Percentiles rank a stretch among this genome's conserved stretches.
These are phyloP conservation scores for Leucoraja erinaceus DNA, from an alignment of 2,113 vertebrate species.

Conservation along the genomic window DNA sequence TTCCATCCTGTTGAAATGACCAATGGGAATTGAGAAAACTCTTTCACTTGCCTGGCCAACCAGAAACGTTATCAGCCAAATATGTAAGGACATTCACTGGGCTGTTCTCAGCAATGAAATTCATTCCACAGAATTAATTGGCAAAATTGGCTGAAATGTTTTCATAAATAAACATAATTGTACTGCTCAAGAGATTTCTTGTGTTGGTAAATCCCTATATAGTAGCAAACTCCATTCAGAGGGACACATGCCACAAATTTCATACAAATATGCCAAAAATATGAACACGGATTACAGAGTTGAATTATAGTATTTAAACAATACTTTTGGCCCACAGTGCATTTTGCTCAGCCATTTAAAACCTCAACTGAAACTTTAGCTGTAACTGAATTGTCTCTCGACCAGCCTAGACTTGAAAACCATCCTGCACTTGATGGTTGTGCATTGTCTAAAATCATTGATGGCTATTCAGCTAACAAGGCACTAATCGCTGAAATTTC, in stretches of 20 bases:
- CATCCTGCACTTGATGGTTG: background rate
- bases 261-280: constrained; percentile 16
- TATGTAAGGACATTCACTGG: background rate
- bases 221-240: background rate
- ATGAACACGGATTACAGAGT: constrained; percentile 18
- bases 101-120: constrained; percentile 6
- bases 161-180: constrained; percentile 13
- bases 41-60: constrained; percentile 13
- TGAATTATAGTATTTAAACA: constrained; percentile 24
- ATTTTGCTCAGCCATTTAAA: background rate
- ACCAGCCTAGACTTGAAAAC: background rate
- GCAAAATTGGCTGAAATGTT: background rate
- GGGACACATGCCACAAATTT: constrained; percentile 19
- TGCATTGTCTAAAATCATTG: background rate
- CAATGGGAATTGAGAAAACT: background rate
- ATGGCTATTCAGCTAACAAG: no score
- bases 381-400: constrained; percentile 1
- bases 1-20: background rate
- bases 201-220: constrained; percentile 25
- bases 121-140: constrained; percentile 14
- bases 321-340: background rate
- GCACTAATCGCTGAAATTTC: no score
- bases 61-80: background rate
- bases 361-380: background rate
- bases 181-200: background rate